Evolutionary conservation across 2,797 vertebrate genomes (phyloP).

Genomic region (Huso huso): DNA sequence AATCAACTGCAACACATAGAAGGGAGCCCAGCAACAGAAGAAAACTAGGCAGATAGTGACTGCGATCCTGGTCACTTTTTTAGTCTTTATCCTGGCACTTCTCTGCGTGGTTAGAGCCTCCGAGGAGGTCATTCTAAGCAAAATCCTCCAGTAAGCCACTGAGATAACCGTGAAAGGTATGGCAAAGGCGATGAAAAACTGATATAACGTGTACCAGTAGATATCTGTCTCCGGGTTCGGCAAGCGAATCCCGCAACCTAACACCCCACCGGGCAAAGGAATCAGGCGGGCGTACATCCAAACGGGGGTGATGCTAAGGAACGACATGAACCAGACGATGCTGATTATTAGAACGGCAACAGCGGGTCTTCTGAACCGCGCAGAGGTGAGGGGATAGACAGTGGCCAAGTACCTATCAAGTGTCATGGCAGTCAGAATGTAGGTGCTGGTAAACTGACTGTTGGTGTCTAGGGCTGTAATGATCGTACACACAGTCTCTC

Average conservation of each 20-base stretch:
- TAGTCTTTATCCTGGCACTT: constrained; percentile 17
- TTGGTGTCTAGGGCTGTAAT: constrained; percentile 32
- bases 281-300: constrained; percentile 36
- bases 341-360: constrained; percentile 25
- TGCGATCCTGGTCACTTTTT: constrained; percentile 23
- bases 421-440: constrained; percentile 32
- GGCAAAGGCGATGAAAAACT: constrained; percentile 37
- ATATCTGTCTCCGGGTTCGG: constrained; percentile 30
- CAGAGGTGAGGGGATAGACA: constrained; percentile 28
- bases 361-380: constrained; percentile 25
- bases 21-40: constrained; percentile 35
- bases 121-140: constrained; percentile 29
- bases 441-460: constrained; percentile 40
- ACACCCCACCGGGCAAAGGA: constrained; percentile 23
- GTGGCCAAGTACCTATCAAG: constrained; percentile 28
- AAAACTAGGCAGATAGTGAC: constrained; percentile 28
- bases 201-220: constrained; percentile 34
- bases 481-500: constrained; percentile 27
- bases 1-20: constrained; percentile 29
- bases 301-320: constrained; percentile 34
- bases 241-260: constrained; percentile 30
- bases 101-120: constrained; percentile 23
- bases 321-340: constrained; percentile 27
- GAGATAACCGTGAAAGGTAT: constrained; percentile 36
- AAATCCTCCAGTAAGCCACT: constrained; percentile 27